Percentiles rank a stretch among this genome's conserved stretches.
These are phyloP conservation scores for Echinops telfairi DNA, from an alignment of 2,113 vertebrate genomes.

Conservation along the genomic window DNA sequence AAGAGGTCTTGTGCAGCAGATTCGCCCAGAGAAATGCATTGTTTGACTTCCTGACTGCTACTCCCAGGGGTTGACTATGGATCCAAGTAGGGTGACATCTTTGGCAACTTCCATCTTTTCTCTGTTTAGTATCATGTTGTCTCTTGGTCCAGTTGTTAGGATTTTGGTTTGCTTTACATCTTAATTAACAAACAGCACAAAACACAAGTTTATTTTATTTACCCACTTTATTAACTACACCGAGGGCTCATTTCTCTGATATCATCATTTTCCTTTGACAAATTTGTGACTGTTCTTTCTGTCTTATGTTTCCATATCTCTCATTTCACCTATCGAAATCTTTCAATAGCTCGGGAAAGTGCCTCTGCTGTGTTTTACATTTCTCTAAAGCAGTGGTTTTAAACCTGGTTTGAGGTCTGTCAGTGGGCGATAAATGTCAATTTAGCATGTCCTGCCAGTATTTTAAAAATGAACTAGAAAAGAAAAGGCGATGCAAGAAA, in stretches of 20 bases:
- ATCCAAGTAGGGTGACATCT: no score
- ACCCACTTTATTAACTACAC: neutral
- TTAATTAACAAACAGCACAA: neutral
- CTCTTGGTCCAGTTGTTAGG: no score
- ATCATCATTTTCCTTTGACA: neutral
- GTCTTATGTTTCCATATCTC: neutral
- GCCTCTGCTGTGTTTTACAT: neutral
- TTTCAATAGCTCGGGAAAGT: conserved; percentile 7
- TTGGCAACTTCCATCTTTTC: no score
- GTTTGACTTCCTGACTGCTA: no score
- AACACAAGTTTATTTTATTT: neutral
- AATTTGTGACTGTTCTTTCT: neutral
- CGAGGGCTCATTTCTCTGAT: neutral
- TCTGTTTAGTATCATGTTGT: no score
- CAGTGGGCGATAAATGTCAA: neutral
- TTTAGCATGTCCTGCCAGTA: neutral
- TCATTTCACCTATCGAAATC: neutral
- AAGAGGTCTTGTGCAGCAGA: no score
- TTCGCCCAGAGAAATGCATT: no score
- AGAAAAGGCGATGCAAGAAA: neutral
- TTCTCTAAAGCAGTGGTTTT: conserved; percentile 31
- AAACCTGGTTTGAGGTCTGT: neutral
- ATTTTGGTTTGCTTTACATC: neutral
- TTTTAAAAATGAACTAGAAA: neutral
- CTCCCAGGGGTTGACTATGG: no score